A percentile compares a stretch with the other conserved stretches of the same genome.
Evolutionary conservation across 1,140 invertebrate genomes (phyloP).

Genomic region (Heliconius nattereri): DNA sequence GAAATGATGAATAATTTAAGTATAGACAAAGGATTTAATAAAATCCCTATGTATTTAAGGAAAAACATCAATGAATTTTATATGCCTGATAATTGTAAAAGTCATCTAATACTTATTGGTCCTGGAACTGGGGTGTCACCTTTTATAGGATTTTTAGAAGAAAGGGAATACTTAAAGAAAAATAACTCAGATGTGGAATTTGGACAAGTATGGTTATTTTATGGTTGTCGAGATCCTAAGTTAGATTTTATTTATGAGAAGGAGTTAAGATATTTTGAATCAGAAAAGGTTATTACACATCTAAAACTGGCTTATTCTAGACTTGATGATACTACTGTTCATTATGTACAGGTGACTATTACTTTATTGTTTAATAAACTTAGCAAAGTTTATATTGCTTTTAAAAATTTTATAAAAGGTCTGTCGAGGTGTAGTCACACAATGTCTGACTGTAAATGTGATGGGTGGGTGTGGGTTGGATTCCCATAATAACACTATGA

Average conservation of each 20-base stretch:
- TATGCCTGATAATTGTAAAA: slow-evolving; percentile 79
- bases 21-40: slow-evolving; percentile 41
- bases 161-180: slow-evolving; percentile 71
- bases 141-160: slow-evolving; percentile 86
- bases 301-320: slow-evolving; percentile 86
- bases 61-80: slow-evolving; percentile 82
- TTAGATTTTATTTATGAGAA: slow-evolving; percentile 85
- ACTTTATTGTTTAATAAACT: not conserved
- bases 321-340: slow-evolving; percentile 72
- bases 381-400: not conserved
- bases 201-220: slow-evolving; percentile 85
- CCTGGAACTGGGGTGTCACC: slow-evolving; percentile 93
- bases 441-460: no score
- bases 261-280: slow-evolving; percentile 82
- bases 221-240: slow-evolving; percentile 87
- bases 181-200: slow-evolving; percentile 47
- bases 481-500: no score
- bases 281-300: slow-evolving; percentile 78
- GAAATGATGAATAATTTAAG: slow-evolving; percentile 53
- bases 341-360: slow-evolving; percentile 81
- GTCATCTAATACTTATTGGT: slow-evolving; percentile 89
- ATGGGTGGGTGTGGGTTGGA: no score
- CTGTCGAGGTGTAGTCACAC: no score
- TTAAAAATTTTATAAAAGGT: no score
- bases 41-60: slow-evolving; percentile 84